Evolutionary conservation across 2,113 vertebrate genomes (phyloP).

Genomic region (Atractosteus spatula): DNA sequence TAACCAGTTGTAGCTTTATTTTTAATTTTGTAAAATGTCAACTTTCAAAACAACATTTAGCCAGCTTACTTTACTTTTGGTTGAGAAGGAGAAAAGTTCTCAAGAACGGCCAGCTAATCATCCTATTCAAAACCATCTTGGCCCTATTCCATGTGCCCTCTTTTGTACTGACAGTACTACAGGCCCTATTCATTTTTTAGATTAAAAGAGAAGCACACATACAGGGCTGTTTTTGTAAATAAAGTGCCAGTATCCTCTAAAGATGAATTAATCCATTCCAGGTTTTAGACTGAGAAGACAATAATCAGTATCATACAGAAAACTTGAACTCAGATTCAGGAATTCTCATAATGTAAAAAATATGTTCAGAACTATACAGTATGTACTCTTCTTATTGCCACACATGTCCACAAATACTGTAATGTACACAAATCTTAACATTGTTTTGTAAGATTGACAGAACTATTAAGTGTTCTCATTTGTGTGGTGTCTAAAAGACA

Average conservation of each 20-base stretch:
- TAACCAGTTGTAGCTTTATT: not conserved
- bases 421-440: too few relatives aligned
- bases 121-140: conserved; percentile 49
- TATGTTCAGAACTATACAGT: too few relatives aligned
- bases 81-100: conserved; percentile 34
- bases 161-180: conserved; percentile 40
- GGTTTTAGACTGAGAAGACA: conserved; percentile 1
- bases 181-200: conserved; percentile 40
- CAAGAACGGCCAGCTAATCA: conserved; percentile 47
- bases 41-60: too few relatives aligned
- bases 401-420: too few relatives aligned
- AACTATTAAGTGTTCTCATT: too few relatives aligned
- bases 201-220: conserved; percentile 37
- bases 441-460: too few relatives aligned
- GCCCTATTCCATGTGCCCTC: conserved; percentile 26
- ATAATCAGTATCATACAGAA: too few relatives aligned
- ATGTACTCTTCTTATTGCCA: too few relatives aligned
- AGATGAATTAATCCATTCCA: conserved; percentile 20
- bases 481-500: too few relatives aligned
- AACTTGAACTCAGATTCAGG: too few relatives aligned
- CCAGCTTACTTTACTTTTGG: conserved; percentile 20
- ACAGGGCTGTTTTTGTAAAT: conserved; percentile 40
- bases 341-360: too few relatives aligned
- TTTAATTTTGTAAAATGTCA: not conserved
- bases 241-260: conserved; percentile 36